A percentile compares a stretch with the other conserved stretches of the same genome.
Evolutionary conservation across 2,888 invertebrate genomes (phyloP).

Genomic region (Diaprepes abbreviatus): DNA sequence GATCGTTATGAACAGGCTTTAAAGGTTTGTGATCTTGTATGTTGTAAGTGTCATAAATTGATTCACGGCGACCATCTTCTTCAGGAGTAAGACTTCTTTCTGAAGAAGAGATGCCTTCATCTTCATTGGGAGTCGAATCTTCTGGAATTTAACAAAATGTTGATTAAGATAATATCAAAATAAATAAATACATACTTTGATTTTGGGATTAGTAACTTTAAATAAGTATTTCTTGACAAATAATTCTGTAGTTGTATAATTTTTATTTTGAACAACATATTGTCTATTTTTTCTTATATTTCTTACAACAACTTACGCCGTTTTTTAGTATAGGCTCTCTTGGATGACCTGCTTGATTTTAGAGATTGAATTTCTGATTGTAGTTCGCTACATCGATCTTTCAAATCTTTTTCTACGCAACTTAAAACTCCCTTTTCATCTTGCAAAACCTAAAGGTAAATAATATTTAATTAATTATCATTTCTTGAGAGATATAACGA

Average conservation of each 20-base stretch:
- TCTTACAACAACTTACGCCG: slow-evolving; percentile 46
- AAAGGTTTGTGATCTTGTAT: slow-evolving; percentile 57
- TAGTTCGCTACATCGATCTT: slow-evolving; percentile 82
- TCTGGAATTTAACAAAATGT: slow-evolving; percentile 64
- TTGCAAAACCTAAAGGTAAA: slow-evolving; percentile 77
- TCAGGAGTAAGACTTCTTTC: slow-evolving; percentile 85
- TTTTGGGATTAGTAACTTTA: too few species aligned
- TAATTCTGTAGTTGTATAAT: too few species aligned
- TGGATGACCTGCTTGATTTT: slow-evolving; percentile 70
- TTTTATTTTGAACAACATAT: too few species aligned
- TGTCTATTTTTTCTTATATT: too few species aligned
- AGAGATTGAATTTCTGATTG: slow-evolving; percentile 79
- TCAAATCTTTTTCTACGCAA: slow-evolving; percentile 80
- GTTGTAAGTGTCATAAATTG: slow-evolving; percentile 75
- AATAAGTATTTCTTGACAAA: too few species aligned
- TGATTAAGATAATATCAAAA: not conserved
- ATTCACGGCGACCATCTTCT: slow-evolving; percentile 73
- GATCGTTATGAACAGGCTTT: slow-evolving; percentile 31
- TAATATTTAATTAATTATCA: too few species aligned
- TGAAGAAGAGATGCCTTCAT: slow-evolving; percentile 90
- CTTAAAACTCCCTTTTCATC: slow-evolving; percentile 83
- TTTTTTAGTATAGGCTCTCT: slow-evolving; percentile 45
- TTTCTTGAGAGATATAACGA: too few species aligned
- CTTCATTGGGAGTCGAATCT: slow-evolving; percentile 81
- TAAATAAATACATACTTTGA: too few species aligned